phyloP scores from a whole-genome alignment of 2,888 invertebrate species.

The Dolichomitus sp. region DNA sequence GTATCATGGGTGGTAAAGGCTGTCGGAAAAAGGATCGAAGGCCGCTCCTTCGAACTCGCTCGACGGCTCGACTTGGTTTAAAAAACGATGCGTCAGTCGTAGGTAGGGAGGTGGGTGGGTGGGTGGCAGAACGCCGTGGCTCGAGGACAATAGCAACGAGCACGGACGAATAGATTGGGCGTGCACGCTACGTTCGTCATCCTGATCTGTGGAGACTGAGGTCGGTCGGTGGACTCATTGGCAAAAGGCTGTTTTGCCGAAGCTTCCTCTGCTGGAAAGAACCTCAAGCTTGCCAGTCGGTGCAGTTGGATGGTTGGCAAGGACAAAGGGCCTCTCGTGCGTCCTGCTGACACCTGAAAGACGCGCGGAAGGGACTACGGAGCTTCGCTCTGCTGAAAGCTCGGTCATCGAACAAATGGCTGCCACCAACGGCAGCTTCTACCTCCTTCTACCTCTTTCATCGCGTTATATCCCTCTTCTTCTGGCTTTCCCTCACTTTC shows the following conservation, averaged over 20 bases:
- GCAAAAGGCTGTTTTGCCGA: slow-evolving; percentile 13
- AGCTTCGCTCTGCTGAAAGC: slow-evolving; percentile 45
- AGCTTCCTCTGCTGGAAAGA: slow-evolving; percentile 32
- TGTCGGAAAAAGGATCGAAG: slow-evolving; percentile 16
- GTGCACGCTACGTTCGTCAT: slow-evolving; percentile 44
- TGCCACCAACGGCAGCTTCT: slow-evolving; percentile 12
- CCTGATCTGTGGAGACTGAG: neutral
- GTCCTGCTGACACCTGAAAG: slow-evolving; percentile 60
- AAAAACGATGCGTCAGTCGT: slow-evolving; percentile 23
- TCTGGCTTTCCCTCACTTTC: slow-evolving; percentile 15
- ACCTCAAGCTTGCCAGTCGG: slow-evolving; percentile 21
- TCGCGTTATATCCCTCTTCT: neutral
- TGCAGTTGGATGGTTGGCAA: slow-evolving; percentile 49
- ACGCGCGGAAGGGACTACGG: slow-evolving; percentile 34
- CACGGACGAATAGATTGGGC: slow-evolving; percentile 46
- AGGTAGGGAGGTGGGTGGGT: no score
- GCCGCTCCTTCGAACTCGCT: neutral
- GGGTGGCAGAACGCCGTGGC: neutral
- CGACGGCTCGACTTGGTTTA: neutral
- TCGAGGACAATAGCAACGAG: slow-evolving; percentile 31
- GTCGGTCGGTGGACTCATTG: slow-evolving; percentile 1
- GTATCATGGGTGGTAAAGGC: slow-evolving; percentile 7
- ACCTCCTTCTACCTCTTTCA: slow-evolving; percentile 28
- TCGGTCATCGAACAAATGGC: slow-evolving; percentile 62
- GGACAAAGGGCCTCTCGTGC: slow-evolving; percentile 53